Evolutionary conservation across 2,797 vertebrate species (phyloP).

Genomic region (Lacerta agilis): DNA sequence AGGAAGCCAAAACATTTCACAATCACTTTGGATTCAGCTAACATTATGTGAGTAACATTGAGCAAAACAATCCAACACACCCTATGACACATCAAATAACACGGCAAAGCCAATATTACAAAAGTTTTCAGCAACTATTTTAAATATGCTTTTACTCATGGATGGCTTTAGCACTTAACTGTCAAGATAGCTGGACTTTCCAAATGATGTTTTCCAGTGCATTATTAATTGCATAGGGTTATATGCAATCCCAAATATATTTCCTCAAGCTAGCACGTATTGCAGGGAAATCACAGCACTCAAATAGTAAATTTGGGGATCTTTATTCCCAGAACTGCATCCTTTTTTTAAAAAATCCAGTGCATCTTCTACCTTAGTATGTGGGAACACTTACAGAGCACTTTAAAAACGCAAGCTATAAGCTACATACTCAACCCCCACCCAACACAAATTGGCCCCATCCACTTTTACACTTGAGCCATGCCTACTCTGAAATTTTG

Average conservation of each 20-base stretch:
- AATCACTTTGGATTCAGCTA: conserved; percentile 33
- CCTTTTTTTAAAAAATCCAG: too few relatives aligned
- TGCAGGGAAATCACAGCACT: neutral
- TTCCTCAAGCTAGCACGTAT: neutral
- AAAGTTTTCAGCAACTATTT: conserved; percentile 9
- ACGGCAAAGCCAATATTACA: conserved; percentile 40
- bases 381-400: too few relatives aligned
- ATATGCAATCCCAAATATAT: neutral
- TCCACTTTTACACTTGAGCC: too few relatives aligned
- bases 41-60: conserved; percentile 5
- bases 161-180: neutral
- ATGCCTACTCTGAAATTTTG: too few relatives aligned
- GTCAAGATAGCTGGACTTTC: neutral
- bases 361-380: too few relatives aligned
- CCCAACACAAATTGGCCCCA: too few relatives aligned
- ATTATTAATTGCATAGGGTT: neutral
- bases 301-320: neutral
- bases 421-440: too few relatives aligned
- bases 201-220: neutral
- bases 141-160: neutral
- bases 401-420: too few relatives aligned
- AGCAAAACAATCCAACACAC: conserved; percentile 51
- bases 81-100: conserved; percentile 51
- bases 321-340: neutral
- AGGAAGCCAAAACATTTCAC: conserved; percentile 11